Evolutionary conservation across 2,113 vertebrate species (phyloP).

Genomic region (Clarias macrocephalus): DNA sequence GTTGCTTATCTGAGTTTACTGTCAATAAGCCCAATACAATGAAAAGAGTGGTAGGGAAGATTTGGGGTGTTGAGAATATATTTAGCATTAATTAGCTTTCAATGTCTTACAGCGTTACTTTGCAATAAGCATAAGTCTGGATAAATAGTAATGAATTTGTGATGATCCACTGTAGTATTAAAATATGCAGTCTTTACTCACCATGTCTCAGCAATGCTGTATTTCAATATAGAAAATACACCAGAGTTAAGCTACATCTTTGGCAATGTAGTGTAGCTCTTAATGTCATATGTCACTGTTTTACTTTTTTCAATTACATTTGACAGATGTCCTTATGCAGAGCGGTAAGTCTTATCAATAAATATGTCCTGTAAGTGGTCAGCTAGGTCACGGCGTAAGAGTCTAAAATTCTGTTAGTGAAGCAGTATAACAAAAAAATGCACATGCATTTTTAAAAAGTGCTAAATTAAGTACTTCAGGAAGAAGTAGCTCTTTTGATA

Average conservation of each 20-base stretch:
- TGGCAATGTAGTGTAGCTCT: no score
- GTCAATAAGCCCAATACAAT: not conserved
- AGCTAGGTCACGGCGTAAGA: no score
- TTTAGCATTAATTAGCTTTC: not conserved
- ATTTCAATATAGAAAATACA: not conserved
- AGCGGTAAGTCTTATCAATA: no score
- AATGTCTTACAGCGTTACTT: not conserved
- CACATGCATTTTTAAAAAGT: not conserved
- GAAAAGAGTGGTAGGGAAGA: not conserved
- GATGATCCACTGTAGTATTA: not conserved
- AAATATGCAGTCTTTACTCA: not conserved
- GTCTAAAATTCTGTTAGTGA: no score
- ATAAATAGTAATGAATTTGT: not conserved
- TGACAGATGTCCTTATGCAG: no score
- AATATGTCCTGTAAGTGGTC: no score
- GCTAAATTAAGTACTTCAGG: not conserved
- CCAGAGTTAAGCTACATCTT: not conserved
- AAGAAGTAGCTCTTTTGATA: not conserved
- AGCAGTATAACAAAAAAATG: no score
- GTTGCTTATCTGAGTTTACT: slow-evolving; percentile 3
- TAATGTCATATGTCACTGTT: no score
- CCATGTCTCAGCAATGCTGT: not conserved
- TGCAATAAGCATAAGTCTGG: not conserved
- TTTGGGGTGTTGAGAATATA: not conserved
- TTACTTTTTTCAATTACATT: no score